Evolutionary conservation across 2,888 invertebrate species (phyloP), one percentile per base, ranked within the genome.

Genomic region (Antheraea assamensis): DNA sequence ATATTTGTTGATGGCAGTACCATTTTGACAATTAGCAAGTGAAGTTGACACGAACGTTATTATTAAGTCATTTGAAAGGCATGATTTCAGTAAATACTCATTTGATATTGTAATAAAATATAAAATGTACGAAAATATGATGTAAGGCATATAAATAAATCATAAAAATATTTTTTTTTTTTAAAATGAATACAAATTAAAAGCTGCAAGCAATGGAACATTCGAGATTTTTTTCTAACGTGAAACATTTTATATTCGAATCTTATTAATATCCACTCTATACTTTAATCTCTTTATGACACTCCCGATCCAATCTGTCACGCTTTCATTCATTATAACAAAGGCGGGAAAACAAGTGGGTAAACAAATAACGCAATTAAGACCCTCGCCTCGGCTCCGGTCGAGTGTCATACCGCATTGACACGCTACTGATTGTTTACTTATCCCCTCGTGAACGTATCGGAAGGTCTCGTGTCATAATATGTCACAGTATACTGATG

Each of bases 341-440:
- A 30, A 30, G 61, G 61, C 17, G 30, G 61, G 30, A 30, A 64
- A 64, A 64, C 61, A 64, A 30, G 61, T 64, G 17, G 61, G 61
- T 30, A 30, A 64, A 64, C 61, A 64, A 64, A 64, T 64, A 64
- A 64, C 27, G 61, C 61, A 64, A 64, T 64, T 64, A 64, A 64
- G 61, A 64, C 61, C 61, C 61, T 64, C 61, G 30, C 61, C 61
- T 27, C 21, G 30, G 17, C 13, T 27, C 61, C 35, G 35, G 68
- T 35, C 68, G n/a, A 68, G 68, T 68, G 68, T 68, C 68, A 68
- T 35, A 68, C 68, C 68, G 35, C 68, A 68, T 68, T 35, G 68
- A 68, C 68, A 35, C 68, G 35, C 35, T 31, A 68, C 35, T 35
- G 35, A 68, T n/a, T 68, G 68, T 68, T 68, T 68, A 68, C 68